Evolutionary conservation across 2,797 vertebrate genomes (phyloP), one percentile per base, ranked within the genome.

Genomic region (Gastrophryne carolinensis): DNA sequence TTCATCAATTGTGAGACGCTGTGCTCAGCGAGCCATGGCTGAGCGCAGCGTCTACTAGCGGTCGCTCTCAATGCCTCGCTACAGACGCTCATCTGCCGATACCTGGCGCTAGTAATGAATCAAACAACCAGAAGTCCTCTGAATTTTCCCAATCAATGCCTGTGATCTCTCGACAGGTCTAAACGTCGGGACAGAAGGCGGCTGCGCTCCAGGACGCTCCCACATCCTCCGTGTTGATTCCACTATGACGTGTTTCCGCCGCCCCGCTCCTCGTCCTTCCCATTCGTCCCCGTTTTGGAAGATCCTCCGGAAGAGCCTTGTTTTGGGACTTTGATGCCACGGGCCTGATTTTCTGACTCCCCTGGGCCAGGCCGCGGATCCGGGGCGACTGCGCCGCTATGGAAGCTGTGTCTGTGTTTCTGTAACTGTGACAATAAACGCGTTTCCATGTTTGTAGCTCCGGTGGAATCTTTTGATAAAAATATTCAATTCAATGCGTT

Each of bases 351-450:
- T 15, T 29, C 39, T 44, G 17, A 15, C 15, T 6, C 1, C 39
- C 17, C 39, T n/a, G 15, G 4, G 13, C 15, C n/a, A 15, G 15
- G 15, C 5, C 5, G 2, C 7, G 39, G 4, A 5, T 12, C 37
- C 3, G n/a, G 37, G 13, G 39, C 3, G 5, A n/a, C 39, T 32
- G n/a, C 35, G 29, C 24, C 7, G 10, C 13, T 9, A 15, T 10
- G 3, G 30, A 12, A 2, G 9, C 47, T 24, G 63, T 35, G 4
- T 32, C 1, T 65, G 11, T 27, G 30, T 13, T 27, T 5, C 19
- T 65, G 63, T 57, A 49, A 34, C 30, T 60, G 54, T 60, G 13
- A 60, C 26, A 71, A 71, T 71, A 50, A 47, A 60, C 11, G 32
- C 24, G 27, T 50, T 34, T 71, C 54, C 39, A 47, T 26, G 29